Evolutionary conservation across 2,888 invertebrate genomes (phyloP).

Genomic region (Pristionchus fissidentatus): DNA sequence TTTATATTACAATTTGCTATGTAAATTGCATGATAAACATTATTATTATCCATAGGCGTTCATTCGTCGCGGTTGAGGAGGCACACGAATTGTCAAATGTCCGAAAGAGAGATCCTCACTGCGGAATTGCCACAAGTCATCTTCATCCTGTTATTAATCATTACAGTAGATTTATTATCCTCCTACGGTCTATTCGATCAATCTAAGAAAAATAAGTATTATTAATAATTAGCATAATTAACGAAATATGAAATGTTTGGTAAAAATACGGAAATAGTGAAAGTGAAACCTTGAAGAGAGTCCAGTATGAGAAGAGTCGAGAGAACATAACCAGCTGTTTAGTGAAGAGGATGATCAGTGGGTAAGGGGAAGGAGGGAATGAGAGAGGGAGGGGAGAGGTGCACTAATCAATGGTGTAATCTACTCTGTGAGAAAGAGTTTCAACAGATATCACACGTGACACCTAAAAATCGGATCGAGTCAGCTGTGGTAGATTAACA

Average conservation of each 20-base stretch:
- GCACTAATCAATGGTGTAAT: too few relatives aligned
- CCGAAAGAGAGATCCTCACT: constrained; percentile 24
- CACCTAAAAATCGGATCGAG: too few relatives aligned
- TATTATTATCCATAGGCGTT: too few relatives aligned
- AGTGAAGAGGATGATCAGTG: background rate
- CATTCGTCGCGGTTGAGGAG: background rate
- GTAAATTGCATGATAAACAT: too few relatives aligned
- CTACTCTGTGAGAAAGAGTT: too few relatives aligned
- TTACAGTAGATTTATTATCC: too few relatives aligned
- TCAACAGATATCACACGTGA: too few relatives aligned
- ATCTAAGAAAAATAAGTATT: background rate
- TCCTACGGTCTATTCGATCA: background rate
- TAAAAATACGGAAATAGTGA: background rate
- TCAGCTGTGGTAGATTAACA: too few relatives aligned
- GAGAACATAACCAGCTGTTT: constrained; percentile 25
- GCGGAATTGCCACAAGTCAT: constrained; percentile 15
- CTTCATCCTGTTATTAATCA: constrained; percentile 10
- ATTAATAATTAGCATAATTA: background rate
- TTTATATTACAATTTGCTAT: background rate
- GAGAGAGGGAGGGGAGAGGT: constrained; percentile 3
- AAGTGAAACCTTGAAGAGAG: constrained; percentile 12
- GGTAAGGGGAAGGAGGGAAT: background rate
- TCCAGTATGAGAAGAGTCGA: constrained; percentile 19
- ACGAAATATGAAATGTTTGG: background rate
- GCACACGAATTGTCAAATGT: background rate